phyloP scores from a whole-genome alignment of 2,113 vertebrate genomes.

The Phalacrocorax carbo region DNA sequence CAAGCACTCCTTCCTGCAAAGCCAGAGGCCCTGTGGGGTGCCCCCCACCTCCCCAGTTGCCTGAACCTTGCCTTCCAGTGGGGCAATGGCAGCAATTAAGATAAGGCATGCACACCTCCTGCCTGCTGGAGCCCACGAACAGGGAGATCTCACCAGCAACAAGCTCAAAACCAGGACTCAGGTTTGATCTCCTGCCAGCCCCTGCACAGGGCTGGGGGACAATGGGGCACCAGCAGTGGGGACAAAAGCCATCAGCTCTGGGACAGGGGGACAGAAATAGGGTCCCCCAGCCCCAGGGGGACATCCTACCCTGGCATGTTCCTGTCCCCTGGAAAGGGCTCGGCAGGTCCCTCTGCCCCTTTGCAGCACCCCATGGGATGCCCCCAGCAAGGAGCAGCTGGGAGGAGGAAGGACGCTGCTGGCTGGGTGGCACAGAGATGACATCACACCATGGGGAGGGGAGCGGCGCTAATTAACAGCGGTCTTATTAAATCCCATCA shows the following conservation, averaged over 20 bases:
- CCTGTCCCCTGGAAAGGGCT: background rate
- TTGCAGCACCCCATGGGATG: background rate
- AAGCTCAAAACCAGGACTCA: background rate
- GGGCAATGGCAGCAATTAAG: background rate
- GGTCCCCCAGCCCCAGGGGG: background rate
- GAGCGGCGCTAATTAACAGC: background rate
- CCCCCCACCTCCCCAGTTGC: fast-evolving
- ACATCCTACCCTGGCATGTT: background rate
- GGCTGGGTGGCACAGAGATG: background rate
- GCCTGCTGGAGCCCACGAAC: background rate
- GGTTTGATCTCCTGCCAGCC: background rate
- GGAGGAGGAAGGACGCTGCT: background rate
- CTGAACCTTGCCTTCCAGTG: background rate
- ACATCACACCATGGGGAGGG: background rate
- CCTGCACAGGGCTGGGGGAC: background rate
- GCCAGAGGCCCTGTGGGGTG: background rate
- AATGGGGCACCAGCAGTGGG: background rate
- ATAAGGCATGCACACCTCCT: background rate
- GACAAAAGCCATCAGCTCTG: background rate
- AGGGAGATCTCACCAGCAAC: background rate
- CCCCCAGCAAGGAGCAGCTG: background rate
- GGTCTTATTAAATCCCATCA: background rate
- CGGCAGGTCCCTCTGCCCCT: background rate
- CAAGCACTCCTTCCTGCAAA: background rate
- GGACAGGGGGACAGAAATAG: background rate